Percentiles rank a stretch among this genome's conserved stretches.
Evolutionary conservation across 2,888 invertebrate genomes (phyloP).

Genomic region (Limnephilus auricula): DNA sequence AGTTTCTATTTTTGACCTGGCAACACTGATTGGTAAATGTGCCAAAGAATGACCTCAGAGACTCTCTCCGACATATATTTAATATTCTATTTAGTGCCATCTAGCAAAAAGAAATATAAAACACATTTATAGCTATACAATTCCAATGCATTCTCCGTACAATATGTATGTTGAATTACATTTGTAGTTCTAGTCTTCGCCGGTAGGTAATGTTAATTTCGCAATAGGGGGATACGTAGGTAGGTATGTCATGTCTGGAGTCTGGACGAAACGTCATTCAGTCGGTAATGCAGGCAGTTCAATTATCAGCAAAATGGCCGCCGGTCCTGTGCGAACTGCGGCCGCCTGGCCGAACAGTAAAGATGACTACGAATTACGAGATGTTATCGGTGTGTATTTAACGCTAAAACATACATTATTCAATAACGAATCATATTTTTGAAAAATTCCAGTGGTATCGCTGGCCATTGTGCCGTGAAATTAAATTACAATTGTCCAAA

Average conservation of each 20-base stretch:
- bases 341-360: slow-evolving; percentile 91
- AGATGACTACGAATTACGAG: slow-evolving; percentile 94
- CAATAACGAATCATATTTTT: neutral
- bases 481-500: slow-evolving; percentile 45
- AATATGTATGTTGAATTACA: neutral
- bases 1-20: too few relatives aligned
- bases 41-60: neutral
- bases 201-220: neutral
- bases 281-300: slow-evolving; percentile 57
- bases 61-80: neutral
- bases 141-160: neutral
- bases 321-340: slow-evolving; percentile 58
- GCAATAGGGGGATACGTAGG: neutral
- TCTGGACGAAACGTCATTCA: slow-evolving; percentile 46
- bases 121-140: neutral
- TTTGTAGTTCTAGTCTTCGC: neutral
- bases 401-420: slow-evolving; percentile 42
- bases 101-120: neutral
- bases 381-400: slow-evolving; percentile 88
- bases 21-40: too few relatives aligned
- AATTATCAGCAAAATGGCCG: slow-evolving; percentile 60
- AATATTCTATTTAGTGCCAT: neutral
- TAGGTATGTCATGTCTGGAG: neutral
- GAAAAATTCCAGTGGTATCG: neutral
- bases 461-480: neutral